Conservation (phyloP, 2,797 vertebrate genomes). For the Crax fasciolata region DNA sequence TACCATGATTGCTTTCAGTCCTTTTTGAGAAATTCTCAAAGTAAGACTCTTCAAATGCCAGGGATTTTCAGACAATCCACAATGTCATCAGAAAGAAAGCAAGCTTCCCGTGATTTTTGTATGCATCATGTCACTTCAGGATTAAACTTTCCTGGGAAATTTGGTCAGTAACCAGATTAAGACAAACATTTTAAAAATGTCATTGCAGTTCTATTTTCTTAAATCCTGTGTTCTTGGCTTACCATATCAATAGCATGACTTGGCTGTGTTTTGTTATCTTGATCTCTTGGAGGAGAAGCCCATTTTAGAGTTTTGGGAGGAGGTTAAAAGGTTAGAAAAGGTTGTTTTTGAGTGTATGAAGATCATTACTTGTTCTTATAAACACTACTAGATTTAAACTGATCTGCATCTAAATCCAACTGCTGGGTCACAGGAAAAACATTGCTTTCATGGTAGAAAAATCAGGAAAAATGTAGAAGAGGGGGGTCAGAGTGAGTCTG, state of each 20-base stretch:
- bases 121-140: background rate
- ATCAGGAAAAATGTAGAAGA: background rate
- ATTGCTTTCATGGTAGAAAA: conserved; percentile 22
- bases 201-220: background rate
- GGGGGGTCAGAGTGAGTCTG: background rate
- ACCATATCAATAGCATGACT: conserved; percentile 19
- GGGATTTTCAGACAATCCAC: background rate
- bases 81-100: background rate
- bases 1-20: background rate
- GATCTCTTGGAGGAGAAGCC: background rate
- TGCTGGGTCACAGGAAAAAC: conserved; percentile 23
- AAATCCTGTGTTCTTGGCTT: conserved; percentile 7
- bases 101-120: background rate
- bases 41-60: background rate
- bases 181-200: conserved; percentile 52
- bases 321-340: conserved; percentile 9
- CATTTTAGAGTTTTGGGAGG: background rate
- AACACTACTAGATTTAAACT: conserved; percentile 34
- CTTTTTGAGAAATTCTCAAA: background rate
- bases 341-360: conserved; percentile 22
- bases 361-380: background rate
- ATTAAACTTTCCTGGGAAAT: conserved; percentile 36
- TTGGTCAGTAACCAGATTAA: conserved; percentile 1
- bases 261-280: conserved; percentile 36
- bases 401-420: conserved; percentile 8